Conservation (phyloP, 2,888 invertebrate species). For the Phlogophora meticulosa region DNA sequence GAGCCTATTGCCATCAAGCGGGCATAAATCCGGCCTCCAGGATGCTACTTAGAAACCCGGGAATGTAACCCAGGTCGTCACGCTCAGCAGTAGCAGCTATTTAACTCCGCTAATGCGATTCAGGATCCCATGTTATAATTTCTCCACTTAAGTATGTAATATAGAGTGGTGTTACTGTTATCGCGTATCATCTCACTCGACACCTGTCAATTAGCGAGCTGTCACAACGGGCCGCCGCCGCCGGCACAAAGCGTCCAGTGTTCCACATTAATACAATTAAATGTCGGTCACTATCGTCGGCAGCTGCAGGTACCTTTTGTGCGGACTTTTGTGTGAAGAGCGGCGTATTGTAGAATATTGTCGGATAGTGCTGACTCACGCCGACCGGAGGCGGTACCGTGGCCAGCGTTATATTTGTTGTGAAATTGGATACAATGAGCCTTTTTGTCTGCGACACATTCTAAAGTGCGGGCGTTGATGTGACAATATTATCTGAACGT, state of each 20-base stretch:
- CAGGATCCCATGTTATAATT: not conserved
- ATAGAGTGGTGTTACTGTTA: slow-evolving; percentile 33
- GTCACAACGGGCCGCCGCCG: slow-evolving; percentile 69
- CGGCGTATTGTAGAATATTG: slow-evolving; percentile 44
- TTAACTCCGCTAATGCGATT: not conserved
- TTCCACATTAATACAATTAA: slow-evolving; percentile 70
- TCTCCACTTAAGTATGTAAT: not conserved
- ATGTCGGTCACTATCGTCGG: slow-evolving; percentile 66
- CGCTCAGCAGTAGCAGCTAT: too few relatives aligned
- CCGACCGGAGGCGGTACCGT: slow-evolving; percentile 43
- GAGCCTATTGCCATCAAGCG: too few relatives aligned
- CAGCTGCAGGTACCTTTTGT: slow-evolving; percentile 74
- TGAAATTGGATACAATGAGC: slow-evolving; percentile 70
- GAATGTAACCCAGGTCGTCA: too few relatives aligned
- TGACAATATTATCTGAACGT: slow-evolving; percentile 58
- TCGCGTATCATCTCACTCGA: slow-evolving; percentile 46
- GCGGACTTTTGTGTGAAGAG: slow-evolving; percentile 17
- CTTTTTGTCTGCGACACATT: slow-evolving; percentile 57
- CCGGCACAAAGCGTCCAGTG: slow-evolving; percentile 57
- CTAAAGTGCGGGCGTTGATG: slow-evolving; percentile 44
- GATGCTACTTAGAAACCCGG: too few relatives aligned
- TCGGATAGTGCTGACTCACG: slow-evolving; percentile 68
- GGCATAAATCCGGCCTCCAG: too few relatives aligned
- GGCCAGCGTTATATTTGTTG: slow-evolving; percentile 68
- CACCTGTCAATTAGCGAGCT: slow-evolving; percentile 81